These are phyloP conservation scores for Columba janthina DNA, from an alignment of 2,113 vertebrate genomes.

Conservation along the genomic window DNA sequence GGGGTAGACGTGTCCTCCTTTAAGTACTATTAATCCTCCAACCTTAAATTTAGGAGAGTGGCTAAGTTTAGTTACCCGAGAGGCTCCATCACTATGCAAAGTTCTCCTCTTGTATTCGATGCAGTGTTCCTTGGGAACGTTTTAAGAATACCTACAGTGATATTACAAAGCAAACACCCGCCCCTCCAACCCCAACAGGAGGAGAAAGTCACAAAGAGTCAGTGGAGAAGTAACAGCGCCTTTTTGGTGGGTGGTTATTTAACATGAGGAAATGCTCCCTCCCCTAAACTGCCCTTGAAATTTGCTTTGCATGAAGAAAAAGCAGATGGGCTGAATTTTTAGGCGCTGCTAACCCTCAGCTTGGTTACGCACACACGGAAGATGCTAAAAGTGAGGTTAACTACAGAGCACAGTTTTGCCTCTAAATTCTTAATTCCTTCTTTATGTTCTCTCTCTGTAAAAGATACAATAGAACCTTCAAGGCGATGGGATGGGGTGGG, in stretches of 20 bases:
- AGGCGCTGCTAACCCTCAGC: not conserved
- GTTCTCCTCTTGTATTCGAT: not conserved
- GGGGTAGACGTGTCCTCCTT: not conserved
- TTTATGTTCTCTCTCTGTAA: not conserved
- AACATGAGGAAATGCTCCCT: not conserved
- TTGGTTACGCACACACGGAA: rapidly evolving
- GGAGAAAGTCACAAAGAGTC: not conserved
- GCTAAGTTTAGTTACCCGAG: not conserved
- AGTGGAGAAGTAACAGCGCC: not conserved
- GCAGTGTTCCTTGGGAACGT: not conserved
- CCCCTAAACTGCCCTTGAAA: not conserved
- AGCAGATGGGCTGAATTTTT: not conserved
- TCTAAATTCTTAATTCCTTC: not conserved
- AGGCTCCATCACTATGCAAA: not conserved
- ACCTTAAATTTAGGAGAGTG: constrained; percentile 39
- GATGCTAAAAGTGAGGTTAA: not conserved
- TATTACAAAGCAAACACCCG: not conserved
- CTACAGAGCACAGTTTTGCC: not conserved
- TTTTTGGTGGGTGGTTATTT: not conserved
- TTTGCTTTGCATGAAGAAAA: not conserved
- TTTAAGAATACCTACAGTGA: not conserved
- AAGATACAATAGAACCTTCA: not conserved
- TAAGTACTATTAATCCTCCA: constrained; percentile 52
- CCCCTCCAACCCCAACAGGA: not conserved
- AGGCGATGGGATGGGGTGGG: not conserved